phyloP scores from a whole-genome alignment of 1,140 invertebrate genomes.

The Steinernema feltiae region DNA sequence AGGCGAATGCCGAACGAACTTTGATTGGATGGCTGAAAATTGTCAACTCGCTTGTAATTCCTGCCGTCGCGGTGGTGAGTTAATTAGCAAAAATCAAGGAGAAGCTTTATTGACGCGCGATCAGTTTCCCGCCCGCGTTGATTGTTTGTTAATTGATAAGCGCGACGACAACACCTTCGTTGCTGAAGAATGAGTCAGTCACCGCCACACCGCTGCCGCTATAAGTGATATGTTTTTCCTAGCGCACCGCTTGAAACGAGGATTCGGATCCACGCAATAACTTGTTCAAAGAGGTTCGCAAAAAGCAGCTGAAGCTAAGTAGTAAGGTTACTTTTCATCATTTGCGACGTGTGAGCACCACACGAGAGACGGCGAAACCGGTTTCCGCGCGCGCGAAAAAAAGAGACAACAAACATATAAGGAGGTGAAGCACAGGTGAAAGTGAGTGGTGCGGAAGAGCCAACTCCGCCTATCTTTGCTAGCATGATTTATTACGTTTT shows the following conservation, averaged over 20 bases:
- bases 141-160: too few relatives aligned
- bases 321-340: neutral
- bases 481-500: too few relatives aligned
- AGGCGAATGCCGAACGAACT: constrained; percentile 53
- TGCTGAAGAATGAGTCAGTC: too few relatives aligned
- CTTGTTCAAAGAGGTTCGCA: constrained; percentile 27
- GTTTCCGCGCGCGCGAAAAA: too few relatives aligned
- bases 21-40: constrained; percentile 51
- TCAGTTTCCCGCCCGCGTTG: too few relatives aligned
- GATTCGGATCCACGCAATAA: neutral
- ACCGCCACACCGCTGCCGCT: neutral
- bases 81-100: neutral
- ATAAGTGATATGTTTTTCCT: neutral
- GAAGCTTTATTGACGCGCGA: too few relatives aligned
- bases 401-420: too few relatives aligned
- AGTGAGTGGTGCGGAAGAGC: too few relatives aligned
- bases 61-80: constrained; percentile 23
- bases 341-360: neutral
- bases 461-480: too few relatives aligned
- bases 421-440: too few relatives aligned
- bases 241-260: neutral
- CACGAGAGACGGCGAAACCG: too few relatives aligned
- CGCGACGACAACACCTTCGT: too few relatives aligned
- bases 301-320: constrained; percentile 23
- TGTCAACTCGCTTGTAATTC: constrained; percentile 51